Base-by-base conservation (phyloP, 2,113 vertebrate genomes). In the Pangasianodon hypophthalmus region DNA sequence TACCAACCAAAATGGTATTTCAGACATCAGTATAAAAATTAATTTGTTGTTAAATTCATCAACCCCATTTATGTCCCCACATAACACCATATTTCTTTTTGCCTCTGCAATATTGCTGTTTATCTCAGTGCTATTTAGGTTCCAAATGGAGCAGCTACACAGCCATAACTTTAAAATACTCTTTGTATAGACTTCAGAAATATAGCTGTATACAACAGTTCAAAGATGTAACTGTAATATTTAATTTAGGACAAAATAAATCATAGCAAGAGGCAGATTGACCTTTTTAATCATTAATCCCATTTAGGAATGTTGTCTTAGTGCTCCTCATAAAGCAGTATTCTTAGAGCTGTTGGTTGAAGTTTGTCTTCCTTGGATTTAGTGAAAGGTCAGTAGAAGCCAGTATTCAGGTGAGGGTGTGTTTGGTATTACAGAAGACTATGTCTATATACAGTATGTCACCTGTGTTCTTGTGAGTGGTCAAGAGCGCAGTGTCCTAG, bases 401-500 rank as follows among this genome's bases (percentile, higher is more conserved):
- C 69, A 41, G 69, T 18, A 69, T 73, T 41, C 16, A 73, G 69
- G 3, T 79, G 24, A 79, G 44, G 44, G 21, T 77, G 19, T 46
- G 8, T 48, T 79, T 48, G 10, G 21, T 77, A 24, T 75, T 77
- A 26, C 13, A 26, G 4, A 80, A 50, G 11, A 48, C 21, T 24
- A 10, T 79, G 4, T 48, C 24, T 79, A 44, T 75, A 80, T 80
- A 16, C 29, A 16, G 26, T n/a, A 26, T 79, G 48, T 44, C 79
- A 69, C 79, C 48, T 87, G 84, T 67, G 56, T 75, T 88, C 44
- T 64, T 84, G 46, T 52, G 26, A 48, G 52, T 64, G 46, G 62
- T 60, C 88, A 84, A 71, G 50, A 58, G 60, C 82, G 64, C 82
- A 82, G 64, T 29, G 44, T 91, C 73, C 79, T 86, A 82, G 77